phyloP scores from a whole-genome alignment of 2,888 invertebrate genomes.

The Tenodera sinensis region DNA sequence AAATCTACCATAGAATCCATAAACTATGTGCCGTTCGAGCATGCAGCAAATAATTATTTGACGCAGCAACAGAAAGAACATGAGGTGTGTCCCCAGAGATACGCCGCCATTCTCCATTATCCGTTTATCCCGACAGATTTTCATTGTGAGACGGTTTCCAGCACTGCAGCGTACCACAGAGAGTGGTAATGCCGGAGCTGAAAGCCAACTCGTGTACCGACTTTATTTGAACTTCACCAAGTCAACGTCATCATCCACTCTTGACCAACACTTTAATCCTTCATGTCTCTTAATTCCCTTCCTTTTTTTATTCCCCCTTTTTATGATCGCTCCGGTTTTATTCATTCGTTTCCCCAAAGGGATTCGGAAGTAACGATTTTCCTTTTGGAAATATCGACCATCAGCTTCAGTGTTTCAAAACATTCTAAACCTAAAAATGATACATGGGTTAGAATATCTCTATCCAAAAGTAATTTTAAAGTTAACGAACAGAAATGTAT shows the following conservation, averaged over 20 bases:
- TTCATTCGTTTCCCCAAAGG: background rate
- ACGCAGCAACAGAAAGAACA: background rate
- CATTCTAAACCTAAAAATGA: background rate
- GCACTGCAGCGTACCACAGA: background rate
- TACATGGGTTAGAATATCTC: too few species aligned
- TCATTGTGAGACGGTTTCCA: background rate
- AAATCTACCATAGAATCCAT: background rate
- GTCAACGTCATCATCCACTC: background rate
- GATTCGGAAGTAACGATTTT: background rate
- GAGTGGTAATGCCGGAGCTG: background rate
- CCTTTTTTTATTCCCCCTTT: background rate
- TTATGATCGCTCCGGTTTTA: background rate
- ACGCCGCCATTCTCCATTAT: background rate
- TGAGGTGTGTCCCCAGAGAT: background rate
- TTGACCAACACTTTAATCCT: background rate
- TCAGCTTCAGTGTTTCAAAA: background rate
- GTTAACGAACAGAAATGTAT: too few species aligned
- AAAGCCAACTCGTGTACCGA: conserved; percentile 2
- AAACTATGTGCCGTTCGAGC: background rate
- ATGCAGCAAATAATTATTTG: too few species aligned
- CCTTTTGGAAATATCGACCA: background rate
- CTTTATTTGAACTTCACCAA: conserved; percentile 7
- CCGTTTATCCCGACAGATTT: too few species aligned
- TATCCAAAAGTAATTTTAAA: too few species aligned
- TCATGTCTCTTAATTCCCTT: background rate